Evolutionary conservation across 2,797 vertebrate genomes (phyloP), one percentile per base, ranked within the genome.

Genomic region (Octomys mimax): DNA sequence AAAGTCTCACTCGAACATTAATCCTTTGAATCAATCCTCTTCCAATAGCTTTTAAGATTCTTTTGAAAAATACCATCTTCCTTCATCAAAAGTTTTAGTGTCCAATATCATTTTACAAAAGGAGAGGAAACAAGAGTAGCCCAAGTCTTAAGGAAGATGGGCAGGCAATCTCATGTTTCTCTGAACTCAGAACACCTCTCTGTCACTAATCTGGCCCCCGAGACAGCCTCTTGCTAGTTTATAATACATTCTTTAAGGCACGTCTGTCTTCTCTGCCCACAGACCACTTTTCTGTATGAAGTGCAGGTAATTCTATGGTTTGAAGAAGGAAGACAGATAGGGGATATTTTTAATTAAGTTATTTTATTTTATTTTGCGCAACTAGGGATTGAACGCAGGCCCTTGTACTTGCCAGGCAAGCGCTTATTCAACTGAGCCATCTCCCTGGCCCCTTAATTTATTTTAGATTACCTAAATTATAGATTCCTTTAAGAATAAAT

Each of bases 401-500:
- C 42, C 42, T 42, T 42, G 42, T 42, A 4, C 42, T 42, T 42
- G 5, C 42, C 42, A 42, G 42, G 42, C 42, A 42, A 42, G 42
- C 5, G 42, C 42, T 42, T 42, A 42, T 4, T 42, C 42, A 42
- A 42, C 4, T 42, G 42, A 42, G 42, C 42, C 42, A 42, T 5
- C 42, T 42, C 42, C 42, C 42, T 6, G 42, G 42, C 42, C 42
- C 42, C 42, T 42, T 42, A 78, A 64, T 4, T 31, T 73, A 13
- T n/a, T 93, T 81, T 66, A 70, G 42, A 82, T 92, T 79, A 95
- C n/a, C 57, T 83, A 92, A 95, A 31, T 39, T 64, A 80, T 22
- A 46, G 33, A 11, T 54, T 92, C 85, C 64, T 84, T 79, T 26
- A 7, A 49, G 49, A 79, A 90, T n/a, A 62, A 79, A 90, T n/a